phyloP scores from a whole-genome alignment of 2,113 vertebrate genomes.

The Syrmaticus mikado region DNA sequence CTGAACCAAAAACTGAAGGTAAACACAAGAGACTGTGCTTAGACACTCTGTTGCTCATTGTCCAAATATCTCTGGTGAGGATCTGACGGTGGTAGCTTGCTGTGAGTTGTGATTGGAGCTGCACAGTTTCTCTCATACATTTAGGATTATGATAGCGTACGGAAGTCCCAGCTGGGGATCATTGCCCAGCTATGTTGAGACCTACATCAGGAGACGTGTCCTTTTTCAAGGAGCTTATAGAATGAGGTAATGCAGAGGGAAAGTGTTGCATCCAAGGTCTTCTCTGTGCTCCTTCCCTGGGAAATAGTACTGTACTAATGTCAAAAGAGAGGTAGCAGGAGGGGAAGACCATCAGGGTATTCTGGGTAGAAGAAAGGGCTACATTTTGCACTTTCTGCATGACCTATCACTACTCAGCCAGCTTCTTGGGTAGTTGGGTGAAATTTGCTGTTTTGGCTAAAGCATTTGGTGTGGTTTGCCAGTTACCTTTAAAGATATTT shows the following conservation, averaged over 20 bases:
- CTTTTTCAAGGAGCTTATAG: not conserved
- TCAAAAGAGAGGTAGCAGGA: not conserved
- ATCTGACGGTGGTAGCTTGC: fast-evolving
- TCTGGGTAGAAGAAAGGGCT: not conserved
- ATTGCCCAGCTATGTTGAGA: not conserved
- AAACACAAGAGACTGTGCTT: not conserved
- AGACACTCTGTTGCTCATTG: fast-evolving
- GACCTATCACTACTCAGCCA: not conserved
- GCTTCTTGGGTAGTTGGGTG: not conserved
- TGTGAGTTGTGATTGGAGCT: not conserved
- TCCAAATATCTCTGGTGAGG: fast-evolving
- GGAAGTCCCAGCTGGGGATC: not conserved
- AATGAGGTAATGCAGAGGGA: fast-evolving
- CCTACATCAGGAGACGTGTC: not conserved
- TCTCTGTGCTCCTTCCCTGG: not conserved
- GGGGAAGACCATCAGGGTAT: not conserved
- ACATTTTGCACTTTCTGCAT: not conserved
- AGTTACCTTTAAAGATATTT: not conserved
- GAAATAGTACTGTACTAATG: not conserved
- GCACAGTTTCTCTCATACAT: not conserved
- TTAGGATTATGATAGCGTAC: not conserved
- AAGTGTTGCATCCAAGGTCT: not conserved
- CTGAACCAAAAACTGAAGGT: not conserved
- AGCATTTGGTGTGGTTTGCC: not conserved
- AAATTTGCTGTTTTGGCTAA: not conserved